These are phyloP conservation scores for Embidobia sp. DNA, from an alignment of 2,888 invertebrate genomes.

Conservation along the genomic window DNA sequence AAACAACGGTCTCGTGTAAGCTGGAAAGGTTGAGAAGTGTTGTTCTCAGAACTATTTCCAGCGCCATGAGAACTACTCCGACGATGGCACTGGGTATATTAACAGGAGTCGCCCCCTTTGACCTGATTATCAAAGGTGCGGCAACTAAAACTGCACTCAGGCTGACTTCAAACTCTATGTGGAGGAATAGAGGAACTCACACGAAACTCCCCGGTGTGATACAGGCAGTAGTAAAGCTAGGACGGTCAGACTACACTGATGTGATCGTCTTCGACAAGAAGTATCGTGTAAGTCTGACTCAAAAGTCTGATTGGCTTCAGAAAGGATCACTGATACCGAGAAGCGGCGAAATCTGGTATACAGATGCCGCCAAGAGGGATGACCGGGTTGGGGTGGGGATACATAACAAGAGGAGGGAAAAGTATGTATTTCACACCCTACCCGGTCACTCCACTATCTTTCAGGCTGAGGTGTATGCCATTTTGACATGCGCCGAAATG, in stretches of 20 bases:
- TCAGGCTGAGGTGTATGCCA: slow-evolving; percentile 2
- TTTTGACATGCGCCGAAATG: neutral
- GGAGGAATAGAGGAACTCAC: neutral
- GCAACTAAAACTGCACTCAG: neutral
- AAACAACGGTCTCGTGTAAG: neutral
- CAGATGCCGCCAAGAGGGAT: neutral
- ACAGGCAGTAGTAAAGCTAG: neutral
- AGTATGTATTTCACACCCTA: no score
- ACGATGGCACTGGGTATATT: neutral
- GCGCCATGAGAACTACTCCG: slow-evolving; percentile 4
- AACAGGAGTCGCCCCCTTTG: neutral
- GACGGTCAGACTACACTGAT: neutral
- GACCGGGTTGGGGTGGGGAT: neutral
- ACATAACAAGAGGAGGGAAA: neutral
- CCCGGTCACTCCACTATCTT: no score
- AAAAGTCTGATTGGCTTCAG: no score
- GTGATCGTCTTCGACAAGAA: neutral
- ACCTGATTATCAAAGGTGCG: neutral
- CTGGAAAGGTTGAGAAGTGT: neutral
- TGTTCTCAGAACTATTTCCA: neutral
- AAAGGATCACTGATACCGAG: no score
- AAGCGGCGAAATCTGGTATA: slow-evolving; percentile 5
- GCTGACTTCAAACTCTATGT: neutral
- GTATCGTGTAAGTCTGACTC: neutral
- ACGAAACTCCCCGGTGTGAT: neutral